A percentile compares a stretch with the other conserved stretches of the same genome.
phyloP scores from a whole-genome alignment of 2,888 invertebrate genomes.

The Schizaphis graminum region DNA sequence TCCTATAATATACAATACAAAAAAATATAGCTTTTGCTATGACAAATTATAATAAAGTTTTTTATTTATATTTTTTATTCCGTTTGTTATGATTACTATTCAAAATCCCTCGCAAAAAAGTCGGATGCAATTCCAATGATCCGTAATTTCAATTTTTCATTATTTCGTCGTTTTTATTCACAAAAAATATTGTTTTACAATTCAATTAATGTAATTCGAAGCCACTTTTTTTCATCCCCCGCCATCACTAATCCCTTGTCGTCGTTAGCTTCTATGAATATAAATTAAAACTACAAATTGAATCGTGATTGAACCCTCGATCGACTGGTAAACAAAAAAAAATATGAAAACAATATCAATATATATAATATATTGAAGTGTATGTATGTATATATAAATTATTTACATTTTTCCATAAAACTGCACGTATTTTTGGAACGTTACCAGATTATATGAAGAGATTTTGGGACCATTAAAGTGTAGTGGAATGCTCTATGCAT shows the following conservation, averaged over 20 bases:
- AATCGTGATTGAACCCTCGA: slow-evolving; percentile 65
- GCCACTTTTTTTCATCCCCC: slow-evolving; percentile 60
- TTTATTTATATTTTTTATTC: slow-evolving; percentile 25
- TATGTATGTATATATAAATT: slow-evolving; percentile 36
- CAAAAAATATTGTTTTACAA: slow-evolving; percentile 64
- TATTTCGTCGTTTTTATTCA: slow-evolving; percentile 65
- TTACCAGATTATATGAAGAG: slow-evolving; percentile 63
- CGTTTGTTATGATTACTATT: slow-evolving; percentile 59
- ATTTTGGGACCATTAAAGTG: slow-evolving; percentile 63
- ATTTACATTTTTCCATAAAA: slow-evolving; percentile 64
- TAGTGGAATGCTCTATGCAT: slow-evolving; percentile 56
- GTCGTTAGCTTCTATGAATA: slow-evolving; percentile 66
- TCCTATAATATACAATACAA: slow-evolving; percentile 19
- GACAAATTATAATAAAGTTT: slow-evolving; percentile 62
- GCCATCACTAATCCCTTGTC: slow-evolving; percentile 57
- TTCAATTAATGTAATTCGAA: slow-evolving; percentile 66
- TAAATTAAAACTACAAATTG: slow-evolving; percentile 66
- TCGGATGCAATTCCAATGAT: slow-evolving; percentile 61
- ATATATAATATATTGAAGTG: slow-evolving; percentile 32
- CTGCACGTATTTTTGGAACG: slow-evolving; percentile 64
- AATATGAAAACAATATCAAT: slow-evolving; percentile 25
- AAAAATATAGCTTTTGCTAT: slow-evolving; percentile 32
- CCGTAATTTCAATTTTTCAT: slow-evolving; percentile 66
- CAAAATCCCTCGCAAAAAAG: slow-evolving; percentile 55
- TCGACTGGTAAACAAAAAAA: slow-evolving; percentile 58